Percentiles rank a stretch among this genome's conserved stretches.
phyloP scores from a whole-genome alignment of 1,140 invertebrate genomes.

The Scaptomyza graminum region DNA sequence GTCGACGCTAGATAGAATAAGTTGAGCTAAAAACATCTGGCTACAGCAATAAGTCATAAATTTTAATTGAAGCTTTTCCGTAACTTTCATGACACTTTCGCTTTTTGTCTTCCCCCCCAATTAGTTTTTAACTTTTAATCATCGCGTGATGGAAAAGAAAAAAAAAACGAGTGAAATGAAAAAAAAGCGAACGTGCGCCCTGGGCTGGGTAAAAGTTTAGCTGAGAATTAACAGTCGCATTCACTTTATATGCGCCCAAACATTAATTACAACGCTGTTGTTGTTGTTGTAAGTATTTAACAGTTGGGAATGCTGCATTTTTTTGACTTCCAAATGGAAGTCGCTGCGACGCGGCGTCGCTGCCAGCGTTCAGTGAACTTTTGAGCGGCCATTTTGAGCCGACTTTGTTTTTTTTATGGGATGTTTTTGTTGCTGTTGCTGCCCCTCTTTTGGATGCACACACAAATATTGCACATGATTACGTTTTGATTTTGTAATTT shows the following conservation, averaged over 20 bases:
- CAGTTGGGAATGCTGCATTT: slow-evolving; percentile 22
- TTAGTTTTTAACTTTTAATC: slow-evolving; percentile 6
- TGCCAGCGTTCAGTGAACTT: slow-evolving; percentile 46
- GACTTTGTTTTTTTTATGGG: slow-evolving; percentile 27
- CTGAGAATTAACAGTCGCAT: slow-evolving; percentile 60
- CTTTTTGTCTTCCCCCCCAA: slow-evolving; percentile 33
- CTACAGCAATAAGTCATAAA: slow-evolving; percentile 38
- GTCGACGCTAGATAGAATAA: slow-evolving; percentile 24
- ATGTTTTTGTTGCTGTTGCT: slow-evolving; percentile 38
- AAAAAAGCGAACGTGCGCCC: slow-evolving; percentile 50
- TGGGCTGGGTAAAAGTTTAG: slow-evolving; percentile 64
- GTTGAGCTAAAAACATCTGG: slow-evolving; percentile 23
- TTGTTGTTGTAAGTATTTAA: slow-evolving; percentile 5
- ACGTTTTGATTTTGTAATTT: slow-evolving; percentile 52
- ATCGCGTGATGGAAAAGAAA: slow-evolving; percentile 48
- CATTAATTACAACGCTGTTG: slow-evolving; percentile 27
- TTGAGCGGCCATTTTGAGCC: slow-evolving; percentile 33
- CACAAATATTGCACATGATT: slow-evolving; percentile 55
- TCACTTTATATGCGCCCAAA: slow-evolving; percentile 32
- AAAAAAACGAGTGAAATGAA: background rate
- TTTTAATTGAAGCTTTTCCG: slow-evolving; percentile 54
- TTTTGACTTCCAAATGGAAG: slow-evolving; percentile 18
- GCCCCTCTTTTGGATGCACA: slow-evolving; percentile 58
- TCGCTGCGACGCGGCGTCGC: slow-evolving; percentile 13
- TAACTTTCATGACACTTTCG: slow-evolving; percentile 67